Evolutionary conservation across 2,888 invertebrate genomes (phyloP), one percentile per base, ranked within the genome.

Genomic region (Melinaea marsaeus): DNA sequence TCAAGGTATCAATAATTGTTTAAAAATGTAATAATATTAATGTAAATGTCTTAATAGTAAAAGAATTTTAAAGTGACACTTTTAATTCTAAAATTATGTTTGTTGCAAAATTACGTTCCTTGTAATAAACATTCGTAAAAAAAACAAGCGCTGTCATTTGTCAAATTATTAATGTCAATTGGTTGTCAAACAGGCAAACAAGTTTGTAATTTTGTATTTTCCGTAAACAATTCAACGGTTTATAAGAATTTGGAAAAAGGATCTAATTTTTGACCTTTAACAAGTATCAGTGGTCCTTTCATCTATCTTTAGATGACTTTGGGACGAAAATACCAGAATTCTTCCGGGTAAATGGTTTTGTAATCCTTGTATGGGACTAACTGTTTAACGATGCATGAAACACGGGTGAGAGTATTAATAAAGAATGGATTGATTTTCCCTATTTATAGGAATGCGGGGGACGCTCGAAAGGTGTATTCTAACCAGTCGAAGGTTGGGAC

Each of bases 401-500:
- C 75, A 71, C 67, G 78, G 80, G 76, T 76, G 75, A 75, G 66
- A 64, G 69, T 84, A 83, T 79, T 83, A 81, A 82, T 85, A 85
- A 72, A 51, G 76, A 74, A 76, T 76, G 80, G 75, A 90, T 90
- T 88, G 89, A 89, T 90, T 89, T 88, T 84, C 69, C 79, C 83
- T 90, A 90, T 90, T 90, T 90, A 87, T 90, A 91, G 91, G 84
- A 90, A 90, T 87, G 90, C 89, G 79, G 90, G 89, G 83, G 88
- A 91, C 70, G 79, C 84, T 79, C 86, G 89, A 79, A 89, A 89
- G 85, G 88, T 85, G 79, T 89, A 84, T 84, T 82, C 83, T 85
- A 87, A 82, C 82, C 90, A 89, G 84, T 91, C 93, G 68, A 95
- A 94, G 87, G 92, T 93, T 76, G 93, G 93, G 74, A 92, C 93